Percentiles rank a stretch among this genome's conserved stretches.
These are phyloP conservation scores for Symphodus melops DNA, from an alignment of 2,113 vertebrate genomes.

Conservation along the genomic window DNA sequence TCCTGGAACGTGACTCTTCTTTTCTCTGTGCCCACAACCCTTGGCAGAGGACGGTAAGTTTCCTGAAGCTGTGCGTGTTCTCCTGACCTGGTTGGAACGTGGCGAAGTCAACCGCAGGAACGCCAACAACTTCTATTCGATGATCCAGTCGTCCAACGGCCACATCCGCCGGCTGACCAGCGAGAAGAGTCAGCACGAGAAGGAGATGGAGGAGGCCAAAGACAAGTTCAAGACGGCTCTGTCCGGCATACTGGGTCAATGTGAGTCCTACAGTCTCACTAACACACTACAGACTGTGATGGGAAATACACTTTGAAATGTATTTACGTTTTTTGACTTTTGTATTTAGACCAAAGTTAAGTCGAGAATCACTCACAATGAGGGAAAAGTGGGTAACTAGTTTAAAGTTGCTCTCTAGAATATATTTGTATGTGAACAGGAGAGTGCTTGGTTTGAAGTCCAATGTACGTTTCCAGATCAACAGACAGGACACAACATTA, in stretches of 20 bases:
- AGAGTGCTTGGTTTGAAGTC: conserved; percentile 4
- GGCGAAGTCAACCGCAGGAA: conserved; percentile 96
- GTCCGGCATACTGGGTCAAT: conserved; percentile 90
- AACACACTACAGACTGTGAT: neutral
- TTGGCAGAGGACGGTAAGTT: conserved; percentile 92
- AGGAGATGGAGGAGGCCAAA: conserved; percentile 97
- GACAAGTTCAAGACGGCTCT: conserved; percentile 96
- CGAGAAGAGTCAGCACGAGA: conserved; percentile 92
- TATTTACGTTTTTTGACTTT: neutral
- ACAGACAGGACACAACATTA: conserved; percentile 1
- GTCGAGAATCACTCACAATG: neutral
- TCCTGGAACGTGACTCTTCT: neutral
- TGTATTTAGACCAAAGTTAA: neutral
- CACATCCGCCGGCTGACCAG: conserved; percentile 91
- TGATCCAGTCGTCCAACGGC: conserved; percentile 97
- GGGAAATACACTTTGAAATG: neutral
- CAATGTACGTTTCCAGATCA: conserved; percentile 30
- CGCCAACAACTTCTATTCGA: conserved; percentile 98
- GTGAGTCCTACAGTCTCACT: conserved; percentile 56
- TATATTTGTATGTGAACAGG: conserved; percentile 9
- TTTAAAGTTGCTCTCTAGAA: neutral
- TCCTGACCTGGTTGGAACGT: conserved; percentile 95
- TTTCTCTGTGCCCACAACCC: neutral
- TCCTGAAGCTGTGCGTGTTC: conserved; percentile 90
- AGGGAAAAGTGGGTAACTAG: neutral